phyloP scores from a whole-genome alignment of 1,140 invertebrate genomes.

The Ceratosolen fusciceps region DNA sequence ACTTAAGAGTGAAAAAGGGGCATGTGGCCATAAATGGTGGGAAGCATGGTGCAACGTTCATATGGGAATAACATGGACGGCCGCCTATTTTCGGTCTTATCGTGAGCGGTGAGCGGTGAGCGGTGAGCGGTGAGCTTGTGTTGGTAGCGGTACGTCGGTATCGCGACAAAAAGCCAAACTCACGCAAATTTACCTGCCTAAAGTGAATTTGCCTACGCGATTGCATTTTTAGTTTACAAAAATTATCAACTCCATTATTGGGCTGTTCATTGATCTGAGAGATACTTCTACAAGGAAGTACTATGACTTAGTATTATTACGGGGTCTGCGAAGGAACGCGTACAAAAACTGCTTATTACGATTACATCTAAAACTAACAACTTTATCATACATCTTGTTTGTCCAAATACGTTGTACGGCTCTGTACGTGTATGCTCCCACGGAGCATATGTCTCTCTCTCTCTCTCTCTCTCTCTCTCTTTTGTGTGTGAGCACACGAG shows the following conservation, averaged over 20 bases:
- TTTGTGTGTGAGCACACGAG: no score
- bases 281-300: no score
- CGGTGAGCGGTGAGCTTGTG: slow-evolving; percentile 42
- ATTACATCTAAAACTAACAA: background rate
- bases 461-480: no score
- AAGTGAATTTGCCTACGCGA: background rate
- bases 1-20: slow-evolving; percentile 36
- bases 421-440: no score
- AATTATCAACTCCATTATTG: background rate
- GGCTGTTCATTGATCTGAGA: no score
- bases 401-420: background rate
- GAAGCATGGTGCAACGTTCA: slow-evolving; percentile 40
- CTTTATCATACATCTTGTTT: background rate
- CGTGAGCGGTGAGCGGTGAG: no score
- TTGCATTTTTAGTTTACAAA: background rate
- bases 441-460: no score
- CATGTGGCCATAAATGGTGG: slow-evolving; percentile 5
- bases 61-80: slow-evolving; percentile 24
- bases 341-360: background rate
- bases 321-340: background rate
- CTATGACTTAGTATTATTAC: no score
- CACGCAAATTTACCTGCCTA: background rate
- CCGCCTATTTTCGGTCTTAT: slow-evolving; percentile 58
- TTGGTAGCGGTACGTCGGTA: background rate
- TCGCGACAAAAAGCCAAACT: background rate